Conservation (phyloP, 2,888 invertebrate genomes). For the Osmoderma eremita region DNA sequence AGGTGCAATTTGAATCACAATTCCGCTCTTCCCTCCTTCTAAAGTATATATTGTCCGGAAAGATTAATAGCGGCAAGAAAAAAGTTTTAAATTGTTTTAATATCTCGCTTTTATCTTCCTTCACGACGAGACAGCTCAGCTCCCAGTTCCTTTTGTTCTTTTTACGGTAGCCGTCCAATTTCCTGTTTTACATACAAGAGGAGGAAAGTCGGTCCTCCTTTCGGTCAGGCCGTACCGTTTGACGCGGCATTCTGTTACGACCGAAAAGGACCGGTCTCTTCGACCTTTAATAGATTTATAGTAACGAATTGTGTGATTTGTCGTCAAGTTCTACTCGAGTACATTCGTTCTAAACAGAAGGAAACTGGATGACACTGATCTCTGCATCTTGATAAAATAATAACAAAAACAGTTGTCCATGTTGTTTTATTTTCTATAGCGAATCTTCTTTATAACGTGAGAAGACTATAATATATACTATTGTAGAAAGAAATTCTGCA, state of each 20-base stretch:
- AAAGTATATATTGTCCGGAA: constrained; percentile 36
- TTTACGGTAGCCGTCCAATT: constrained; percentile 46
- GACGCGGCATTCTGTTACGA: constrained; percentile 55
- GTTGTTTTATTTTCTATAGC: background rate
- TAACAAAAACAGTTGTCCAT: constrained; percentile 22
- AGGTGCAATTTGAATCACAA: constrained; percentile 31
- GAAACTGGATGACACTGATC: constrained; percentile 47
- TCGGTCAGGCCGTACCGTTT: constrained; percentile 44
- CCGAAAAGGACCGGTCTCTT: constrained; percentile 47
- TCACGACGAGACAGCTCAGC: constrained; percentile 35
- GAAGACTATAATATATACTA: no score
- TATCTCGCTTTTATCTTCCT: constrained; percentile 37
- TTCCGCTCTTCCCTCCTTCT: background rate
- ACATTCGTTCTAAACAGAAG: constrained; percentile 49
- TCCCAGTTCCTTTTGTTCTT: constrained; percentile 38
- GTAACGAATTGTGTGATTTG: constrained; percentile 63
- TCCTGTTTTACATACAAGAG: constrained; percentile 59
- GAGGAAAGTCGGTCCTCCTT: constrained; percentile 23
- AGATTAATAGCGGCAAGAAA: constrained; percentile 37
- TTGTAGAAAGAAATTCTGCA: no score
- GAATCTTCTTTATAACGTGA: no score
- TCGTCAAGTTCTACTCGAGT: constrained; percentile 56
- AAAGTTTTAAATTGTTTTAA: constrained; percentile 38
- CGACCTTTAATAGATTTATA: constrained; percentile 61
- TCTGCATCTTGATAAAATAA: constrained; percentile 44